Evolutionary conservation across 2,113 vertebrate genomes (phyloP).

Genomic region (Carollia perspicillata): DNA sequence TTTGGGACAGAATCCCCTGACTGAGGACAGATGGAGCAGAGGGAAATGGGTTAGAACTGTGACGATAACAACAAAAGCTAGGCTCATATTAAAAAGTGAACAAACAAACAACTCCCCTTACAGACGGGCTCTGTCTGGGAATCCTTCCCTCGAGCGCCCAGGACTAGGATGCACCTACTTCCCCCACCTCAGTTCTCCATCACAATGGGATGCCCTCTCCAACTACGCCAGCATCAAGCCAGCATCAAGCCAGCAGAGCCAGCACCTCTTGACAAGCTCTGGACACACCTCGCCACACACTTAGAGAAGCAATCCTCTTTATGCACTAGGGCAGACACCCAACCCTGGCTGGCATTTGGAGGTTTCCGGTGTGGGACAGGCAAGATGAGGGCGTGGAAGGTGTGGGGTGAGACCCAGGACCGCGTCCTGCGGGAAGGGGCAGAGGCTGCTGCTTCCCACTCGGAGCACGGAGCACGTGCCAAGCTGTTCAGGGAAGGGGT

Average conservation of each 20-base stretch:
- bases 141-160: neutral
- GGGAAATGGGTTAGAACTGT: constrained; percentile 23
- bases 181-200: neutral
- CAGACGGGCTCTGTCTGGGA: neutral
- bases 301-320: neutral
- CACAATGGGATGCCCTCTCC: neutral
- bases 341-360: neutral
- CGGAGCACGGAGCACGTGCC: neutral
- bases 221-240: neutral
- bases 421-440: neutral
- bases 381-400: neutral
- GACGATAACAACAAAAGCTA: neutral
- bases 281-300: neutral
- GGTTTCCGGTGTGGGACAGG: neutral
- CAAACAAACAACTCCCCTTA: neutral
- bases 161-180: neutral
- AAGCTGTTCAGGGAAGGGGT: neutral
- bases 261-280: neutral
- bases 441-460: neutral
- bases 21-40: constrained; percentile 15
- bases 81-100: neutral
- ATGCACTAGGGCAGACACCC: neutral
- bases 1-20: neutral
- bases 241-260: neutral
- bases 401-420: neutral